Conservation (phyloP, 2,888 invertebrate species). For the Phengaris arion region DNA sequence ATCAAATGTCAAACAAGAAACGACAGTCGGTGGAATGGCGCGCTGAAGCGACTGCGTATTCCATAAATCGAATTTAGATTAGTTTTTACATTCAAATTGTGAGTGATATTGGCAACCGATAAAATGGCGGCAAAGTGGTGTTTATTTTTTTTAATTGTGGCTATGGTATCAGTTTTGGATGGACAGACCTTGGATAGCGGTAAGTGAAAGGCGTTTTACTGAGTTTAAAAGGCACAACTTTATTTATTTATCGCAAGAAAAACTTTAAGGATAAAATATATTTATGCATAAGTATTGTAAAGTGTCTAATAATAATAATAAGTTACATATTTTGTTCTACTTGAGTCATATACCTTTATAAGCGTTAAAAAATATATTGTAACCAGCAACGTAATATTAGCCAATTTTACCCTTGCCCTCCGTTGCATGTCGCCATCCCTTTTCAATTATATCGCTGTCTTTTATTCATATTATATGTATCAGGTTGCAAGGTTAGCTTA, state of each 20-base stretch:
- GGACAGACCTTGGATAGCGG: conserved; percentile 66
- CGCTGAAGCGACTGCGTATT: conserved; percentile 48
- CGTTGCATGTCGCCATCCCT: neutral
- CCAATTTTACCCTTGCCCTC: neutral
- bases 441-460: neutral
- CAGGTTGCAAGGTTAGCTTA: neutral
- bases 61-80: conserved; percentile 43
- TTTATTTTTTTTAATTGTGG: conserved; percentile 50
- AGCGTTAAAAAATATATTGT: neutral
- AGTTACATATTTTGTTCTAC: neutral
- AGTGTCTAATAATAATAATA: neutral
- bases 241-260: neutral
- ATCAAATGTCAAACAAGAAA: conserved; percentile 52
- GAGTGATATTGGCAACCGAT: conserved; percentile 1
- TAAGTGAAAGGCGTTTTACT: conserved; percentile 66
- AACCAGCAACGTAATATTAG: neutral
- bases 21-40: conserved; percentile 48
- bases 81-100: conserved; percentile 34
- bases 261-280: neutral
- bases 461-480: conserved; percentile 11
- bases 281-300: neutral
- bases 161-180: conserved; percentile 53
- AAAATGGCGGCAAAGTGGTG: conserved; percentile 52
- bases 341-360: neutral
- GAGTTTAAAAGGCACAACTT: conserved; percentile 2